Conservation (phyloP, 2,113 vertebrate genomes). For the Stegastes partitus region DNA sequence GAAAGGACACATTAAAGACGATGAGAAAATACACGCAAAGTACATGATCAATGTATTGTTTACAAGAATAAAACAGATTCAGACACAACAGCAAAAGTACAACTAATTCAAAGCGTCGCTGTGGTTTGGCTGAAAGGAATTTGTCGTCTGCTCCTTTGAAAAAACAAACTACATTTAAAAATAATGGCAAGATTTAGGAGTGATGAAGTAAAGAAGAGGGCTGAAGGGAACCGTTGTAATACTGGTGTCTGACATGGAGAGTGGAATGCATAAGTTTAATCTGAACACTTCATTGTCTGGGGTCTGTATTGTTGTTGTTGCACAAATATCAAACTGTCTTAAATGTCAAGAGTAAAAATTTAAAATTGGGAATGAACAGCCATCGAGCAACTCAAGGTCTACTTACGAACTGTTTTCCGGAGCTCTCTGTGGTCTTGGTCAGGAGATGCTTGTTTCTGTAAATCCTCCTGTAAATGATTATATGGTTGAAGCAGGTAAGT, state of each 20-base stretch:
- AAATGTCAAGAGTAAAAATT: too few species aligned
- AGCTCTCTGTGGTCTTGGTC: too few species aligned
- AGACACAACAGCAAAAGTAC: constrained; percentile 9
- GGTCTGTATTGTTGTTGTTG: not conserved
- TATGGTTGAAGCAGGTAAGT: too few species aligned
- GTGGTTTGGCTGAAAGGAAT: not conserved
- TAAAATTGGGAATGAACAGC: too few species aligned
- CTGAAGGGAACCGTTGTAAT: not conserved
- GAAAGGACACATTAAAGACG: constrained; percentile 27
- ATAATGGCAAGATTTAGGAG: not conserved
- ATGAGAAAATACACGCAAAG: constrained; percentile 24
- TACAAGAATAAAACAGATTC: constrained; percentile 15
- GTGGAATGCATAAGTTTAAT: constrained; percentile 32
- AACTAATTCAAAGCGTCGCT: not conserved
- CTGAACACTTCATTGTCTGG: not conserved
- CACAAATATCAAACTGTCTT: not conserved
- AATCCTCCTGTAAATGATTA: too few species aligned
- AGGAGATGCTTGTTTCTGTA: too few species aligned
- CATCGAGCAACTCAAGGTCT: too few species aligned
- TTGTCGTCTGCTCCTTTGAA: not conserved
- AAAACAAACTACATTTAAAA: not conserved
- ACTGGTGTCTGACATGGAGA: not conserved
- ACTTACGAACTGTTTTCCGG: too few species aligned
- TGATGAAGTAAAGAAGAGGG: not conserved
- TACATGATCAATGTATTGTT: constrained; percentile 13